A percentile compares a stretch with the other conserved stretches of the same genome.
Conservation (phyloP, 2,113 vertebrate species). For the Corydoras maculifer region DNA sequence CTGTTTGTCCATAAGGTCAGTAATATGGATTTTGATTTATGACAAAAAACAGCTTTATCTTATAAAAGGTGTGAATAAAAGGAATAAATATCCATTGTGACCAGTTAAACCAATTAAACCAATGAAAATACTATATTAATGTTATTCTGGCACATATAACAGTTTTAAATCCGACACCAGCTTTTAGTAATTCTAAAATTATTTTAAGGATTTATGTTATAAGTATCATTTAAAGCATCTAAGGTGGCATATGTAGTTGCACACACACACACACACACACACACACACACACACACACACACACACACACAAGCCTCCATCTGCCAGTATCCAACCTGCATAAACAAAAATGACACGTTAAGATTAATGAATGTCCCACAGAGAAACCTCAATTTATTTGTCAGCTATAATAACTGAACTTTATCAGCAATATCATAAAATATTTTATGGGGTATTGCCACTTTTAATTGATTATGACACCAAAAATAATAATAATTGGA, state of each 20-base stretch:
- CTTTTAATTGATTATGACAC: constrained; percentile 91
- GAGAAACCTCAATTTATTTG: constrained; percentile 96
- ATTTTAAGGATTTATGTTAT: constrained; percentile 59
- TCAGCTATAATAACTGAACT: constrained; percentile 88
- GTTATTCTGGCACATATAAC: constrained; percentile 48
- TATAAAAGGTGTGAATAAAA: constrained; percentile 8
- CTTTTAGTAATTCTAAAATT: constrained; percentile 55
- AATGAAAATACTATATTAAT: constrained; percentile 39
- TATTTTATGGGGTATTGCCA: constrained; percentile 75
- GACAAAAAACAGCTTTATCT: no score
- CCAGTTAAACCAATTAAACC: no score
- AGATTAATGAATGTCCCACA: constrained; percentile 94
- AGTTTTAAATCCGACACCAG: constrained; percentile 20
- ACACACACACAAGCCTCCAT: constrained; percentile 67
- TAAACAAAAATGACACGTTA: constrained; percentile 98
- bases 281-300: constrained; percentile 44
- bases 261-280: constrained; percentile 14
- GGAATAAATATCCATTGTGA: constrained; percentile 33
- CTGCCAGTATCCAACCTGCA: constrained; percentile 62
- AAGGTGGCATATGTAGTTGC: constrained; percentile 49
- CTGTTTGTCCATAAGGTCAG: no score
- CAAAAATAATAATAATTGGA: constrained; percentile 63
- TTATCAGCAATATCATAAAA: constrained; percentile 85
- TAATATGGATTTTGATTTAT: no score
- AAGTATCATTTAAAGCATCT: constrained; percentile 51